Conservation (phyloP, 2,113 vertebrate species). For the Zapornia atra region DNA sequence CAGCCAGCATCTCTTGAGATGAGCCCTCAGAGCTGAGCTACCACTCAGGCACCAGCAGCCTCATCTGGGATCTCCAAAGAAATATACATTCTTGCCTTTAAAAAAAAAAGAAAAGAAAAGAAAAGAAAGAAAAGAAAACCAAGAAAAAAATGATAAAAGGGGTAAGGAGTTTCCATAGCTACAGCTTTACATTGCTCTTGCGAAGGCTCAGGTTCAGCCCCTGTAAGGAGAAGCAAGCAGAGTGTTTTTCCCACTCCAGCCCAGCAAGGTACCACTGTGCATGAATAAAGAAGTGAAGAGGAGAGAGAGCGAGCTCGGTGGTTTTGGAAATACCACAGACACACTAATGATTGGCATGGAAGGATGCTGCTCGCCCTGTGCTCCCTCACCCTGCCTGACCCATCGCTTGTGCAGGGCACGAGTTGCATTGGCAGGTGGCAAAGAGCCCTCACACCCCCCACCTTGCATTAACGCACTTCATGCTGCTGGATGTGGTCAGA, state of each 20-base stretch:
- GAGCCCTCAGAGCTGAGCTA: fast-evolving
- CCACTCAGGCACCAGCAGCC: neutral
- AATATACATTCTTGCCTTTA: neutral
- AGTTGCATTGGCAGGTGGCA: neutral
- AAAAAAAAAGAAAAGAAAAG: neutral
- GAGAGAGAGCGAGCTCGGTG: neutral
- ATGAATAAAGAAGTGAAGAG: neutral
- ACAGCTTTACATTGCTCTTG: neutral
- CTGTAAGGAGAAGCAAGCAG: neutral
- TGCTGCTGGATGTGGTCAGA: fast-evolving
- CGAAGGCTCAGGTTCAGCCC: neutral
- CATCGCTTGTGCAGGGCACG: fast-evolving
- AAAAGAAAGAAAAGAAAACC: too few species aligned
- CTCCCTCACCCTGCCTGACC: neutral
- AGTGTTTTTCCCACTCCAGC: neutral
- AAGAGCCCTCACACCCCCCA: neutral
- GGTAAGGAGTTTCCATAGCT: constrained; percentile 69
- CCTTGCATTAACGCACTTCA: fast-evolving
- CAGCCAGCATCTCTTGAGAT: neutral
- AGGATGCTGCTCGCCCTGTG: fast-evolving
- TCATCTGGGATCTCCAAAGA: neutral
- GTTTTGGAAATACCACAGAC: neutral
- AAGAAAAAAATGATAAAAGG: neutral
- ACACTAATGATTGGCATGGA: fast-evolving
- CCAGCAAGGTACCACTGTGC: neutral